Conservation (phyloP, 2,113 vertebrate genomes). For the Ceratotherium simum region DNA sequence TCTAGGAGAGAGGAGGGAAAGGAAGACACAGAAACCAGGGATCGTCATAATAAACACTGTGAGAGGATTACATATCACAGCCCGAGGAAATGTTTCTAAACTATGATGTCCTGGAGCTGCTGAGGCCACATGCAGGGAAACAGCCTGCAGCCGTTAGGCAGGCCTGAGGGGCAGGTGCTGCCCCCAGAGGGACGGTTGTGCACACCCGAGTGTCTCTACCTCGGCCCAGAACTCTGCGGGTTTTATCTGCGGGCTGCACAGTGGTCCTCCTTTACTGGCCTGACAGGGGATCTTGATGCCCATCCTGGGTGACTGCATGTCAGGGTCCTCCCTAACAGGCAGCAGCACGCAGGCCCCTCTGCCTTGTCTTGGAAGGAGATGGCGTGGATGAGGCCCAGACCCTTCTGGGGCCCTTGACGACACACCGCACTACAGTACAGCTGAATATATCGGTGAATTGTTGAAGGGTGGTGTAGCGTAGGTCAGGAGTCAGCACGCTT, state of each 20-base stretch:
- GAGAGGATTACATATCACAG: not conserved
- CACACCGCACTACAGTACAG: accelerated
- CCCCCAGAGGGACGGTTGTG: accelerated
- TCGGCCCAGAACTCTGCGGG: not conserved
- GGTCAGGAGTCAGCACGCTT: too few relatives aligned
- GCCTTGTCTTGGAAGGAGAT: not conserved
- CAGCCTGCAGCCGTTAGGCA: accelerated
- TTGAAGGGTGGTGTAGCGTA: not conserved
- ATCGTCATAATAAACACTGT: not conserved
- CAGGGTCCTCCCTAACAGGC: not conserved
- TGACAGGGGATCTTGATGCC: not conserved
- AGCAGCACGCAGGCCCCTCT: accelerated
- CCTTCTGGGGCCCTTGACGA: not conserved
- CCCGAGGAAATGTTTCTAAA: not conserved
- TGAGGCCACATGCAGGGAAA: accelerated
- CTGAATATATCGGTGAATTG: not conserved
- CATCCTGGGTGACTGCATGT: accelerated
- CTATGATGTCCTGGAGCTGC: not conserved
- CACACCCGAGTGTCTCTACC: not conserved
- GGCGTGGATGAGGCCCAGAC: too few relatives aligned
- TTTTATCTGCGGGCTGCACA: accelerated
- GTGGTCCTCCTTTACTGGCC: not conserved
- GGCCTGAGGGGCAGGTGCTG: not conserved
- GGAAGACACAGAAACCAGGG: not conserved
- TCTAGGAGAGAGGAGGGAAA: not conserved